Conservation (phyloP, 2,113 vertebrate species). For the Scopus umbretta region DNA sequence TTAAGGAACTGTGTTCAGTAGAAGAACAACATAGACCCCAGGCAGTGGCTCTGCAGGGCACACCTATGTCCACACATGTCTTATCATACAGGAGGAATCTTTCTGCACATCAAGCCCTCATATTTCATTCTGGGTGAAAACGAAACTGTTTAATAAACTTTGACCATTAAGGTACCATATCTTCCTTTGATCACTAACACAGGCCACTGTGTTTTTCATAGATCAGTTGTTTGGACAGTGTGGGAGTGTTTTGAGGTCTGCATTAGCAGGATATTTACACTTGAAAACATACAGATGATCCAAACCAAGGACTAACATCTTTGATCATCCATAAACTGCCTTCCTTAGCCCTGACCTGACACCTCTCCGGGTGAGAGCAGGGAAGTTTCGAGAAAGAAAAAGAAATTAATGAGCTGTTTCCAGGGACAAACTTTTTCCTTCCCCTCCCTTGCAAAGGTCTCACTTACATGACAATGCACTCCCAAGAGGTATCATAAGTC, state of each 20-base stretch:
- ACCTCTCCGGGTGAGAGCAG: constrained; percentile 24
- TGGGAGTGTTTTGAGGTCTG: constrained; percentile 44
- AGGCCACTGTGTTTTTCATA: constrained; percentile 53
- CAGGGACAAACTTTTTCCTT: constrained; percentile 9
- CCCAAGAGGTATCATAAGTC: neutral
- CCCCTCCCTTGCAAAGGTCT: neutral
- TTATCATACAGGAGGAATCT: constrained; percentile 3
- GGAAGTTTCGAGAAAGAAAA: neutral
- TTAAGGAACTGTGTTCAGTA: neutral
- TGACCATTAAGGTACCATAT: constrained; percentile 24
- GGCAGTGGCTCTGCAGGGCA: neutral
- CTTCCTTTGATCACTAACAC: constrained; percentile 61
- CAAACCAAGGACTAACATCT: constrained; percentile 35
- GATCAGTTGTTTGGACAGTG: constrained; percentile 57
- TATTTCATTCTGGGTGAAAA: constrained; percentile 44
- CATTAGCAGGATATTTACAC: constrained; percentile 66
- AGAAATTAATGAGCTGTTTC: constrained; percentile 33
- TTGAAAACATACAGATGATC: constrained; percentile 49
- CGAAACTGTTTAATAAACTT: constrained; percentile 43
- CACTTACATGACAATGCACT: neutral
- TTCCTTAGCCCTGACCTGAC: constrained; percentile 45
- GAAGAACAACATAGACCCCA: neutral
- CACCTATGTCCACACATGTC: neutral
- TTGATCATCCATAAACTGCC: constrained; percentile 48
- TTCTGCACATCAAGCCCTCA: neutral